Conservation (phyloP, 2,797 vertebrate genomes). For the Platyrinchus mystaceus region DNA sequence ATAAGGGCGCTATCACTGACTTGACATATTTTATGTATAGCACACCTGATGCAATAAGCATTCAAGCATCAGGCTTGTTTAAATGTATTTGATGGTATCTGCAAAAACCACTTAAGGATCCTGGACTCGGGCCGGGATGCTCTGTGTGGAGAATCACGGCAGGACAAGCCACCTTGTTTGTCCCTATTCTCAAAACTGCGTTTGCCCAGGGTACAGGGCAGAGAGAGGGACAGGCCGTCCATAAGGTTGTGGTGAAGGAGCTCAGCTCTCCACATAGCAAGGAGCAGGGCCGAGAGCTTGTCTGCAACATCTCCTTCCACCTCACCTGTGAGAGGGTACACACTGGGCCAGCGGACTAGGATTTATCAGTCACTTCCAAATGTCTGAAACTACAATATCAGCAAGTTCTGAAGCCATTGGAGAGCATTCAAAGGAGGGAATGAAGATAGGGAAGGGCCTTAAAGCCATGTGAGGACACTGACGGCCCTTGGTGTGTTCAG, state of each 20-base stretch:
- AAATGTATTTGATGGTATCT: conserved; percentile 96
- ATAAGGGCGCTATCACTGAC: conserved; percentile 97
- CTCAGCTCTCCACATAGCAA: not conserved
- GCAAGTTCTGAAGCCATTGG: not conserved
- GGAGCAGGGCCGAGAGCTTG: not conserved
- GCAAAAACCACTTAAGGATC: conserved; percentile 83
- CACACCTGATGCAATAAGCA: conserved; percentile 93
- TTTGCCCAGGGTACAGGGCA: not conserved
- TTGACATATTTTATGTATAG: conserved; percentile 99
- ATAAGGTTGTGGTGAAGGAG: not conserved
- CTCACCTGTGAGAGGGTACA: not conserved
- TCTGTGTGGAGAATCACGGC: not conserved
- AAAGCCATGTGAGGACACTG: not conserved
- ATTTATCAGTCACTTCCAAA: not conserved
- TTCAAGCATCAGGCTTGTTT: conserved; percentile 97
- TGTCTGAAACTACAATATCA: not conserved
- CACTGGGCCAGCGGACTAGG: not conserved
- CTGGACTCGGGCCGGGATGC: not conserved
- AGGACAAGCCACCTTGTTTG: not conserved
- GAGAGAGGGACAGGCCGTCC: not conserved
- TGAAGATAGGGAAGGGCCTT: not conserved
- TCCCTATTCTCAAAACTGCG: not conserved
- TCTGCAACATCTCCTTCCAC: not conserved
- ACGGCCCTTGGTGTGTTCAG: not conserved
- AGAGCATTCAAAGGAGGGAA: not conserved